Percentiles rank a stretch among this genome's conserved stretches.
Evolutionary conservation across 2,888 invertebrate genomes (phyloP).

Genomic region (Auanema sp.): DNA sequence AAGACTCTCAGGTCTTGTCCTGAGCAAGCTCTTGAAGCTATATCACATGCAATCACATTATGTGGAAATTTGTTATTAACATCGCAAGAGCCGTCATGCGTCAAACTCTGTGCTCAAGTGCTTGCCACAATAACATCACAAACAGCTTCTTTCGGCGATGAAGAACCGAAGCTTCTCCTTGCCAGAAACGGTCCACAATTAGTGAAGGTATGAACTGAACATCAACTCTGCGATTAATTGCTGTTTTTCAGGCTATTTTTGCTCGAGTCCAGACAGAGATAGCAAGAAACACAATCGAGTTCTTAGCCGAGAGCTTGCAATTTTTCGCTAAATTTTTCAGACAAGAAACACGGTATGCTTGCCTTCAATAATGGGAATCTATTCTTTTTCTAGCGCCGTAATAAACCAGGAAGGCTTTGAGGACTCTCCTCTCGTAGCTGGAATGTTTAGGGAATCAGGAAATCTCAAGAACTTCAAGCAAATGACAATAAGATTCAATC

Average conservation of each 20-base stretch:
- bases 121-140: slow-evolving; percentile 30
- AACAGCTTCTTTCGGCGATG: slow-evolving; percentile 24
- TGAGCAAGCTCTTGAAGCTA: slow-evolving; percentile 17
- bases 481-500: slow-evolving; percentile 41
- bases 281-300: slow-evolving; percentile 38
- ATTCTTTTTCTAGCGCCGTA: slow-evolving; percentile 23
- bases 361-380: neutral
- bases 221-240: neutral
- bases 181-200: slow-evolving; percentile 27
- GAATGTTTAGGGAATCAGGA: slow-evolving; percentile 43
- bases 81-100: slow-evolving; percentile 32
- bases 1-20: slow-evolving; percentile 21
- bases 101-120: slow-evolving; percentile 29
- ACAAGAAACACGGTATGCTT: slow-evolving; percentile 37
- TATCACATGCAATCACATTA: slow-evolving; percentile 22
- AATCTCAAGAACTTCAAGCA: slow-evolving; percentile 43
- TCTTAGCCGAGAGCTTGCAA: slow-evolving; percentile 40
- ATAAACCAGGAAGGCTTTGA: slow-evolving; percentile 28
- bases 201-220: slow-evolving; percentile 23
- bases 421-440: slow-evolving; percentile 31
- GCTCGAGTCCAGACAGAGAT: slow-evolving; percentile 35
- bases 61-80: slow-evolving; percentile 22
- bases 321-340: slow-evolving; percentile 41
- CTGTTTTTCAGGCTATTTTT: slow-evolving; percentile 25
- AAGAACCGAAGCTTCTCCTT: slow-evolving; percentile 22